Evolutionary conservation across 2,797 vertebrate genomes (phyloP).

Genomic region (Huso huso): DNA sequence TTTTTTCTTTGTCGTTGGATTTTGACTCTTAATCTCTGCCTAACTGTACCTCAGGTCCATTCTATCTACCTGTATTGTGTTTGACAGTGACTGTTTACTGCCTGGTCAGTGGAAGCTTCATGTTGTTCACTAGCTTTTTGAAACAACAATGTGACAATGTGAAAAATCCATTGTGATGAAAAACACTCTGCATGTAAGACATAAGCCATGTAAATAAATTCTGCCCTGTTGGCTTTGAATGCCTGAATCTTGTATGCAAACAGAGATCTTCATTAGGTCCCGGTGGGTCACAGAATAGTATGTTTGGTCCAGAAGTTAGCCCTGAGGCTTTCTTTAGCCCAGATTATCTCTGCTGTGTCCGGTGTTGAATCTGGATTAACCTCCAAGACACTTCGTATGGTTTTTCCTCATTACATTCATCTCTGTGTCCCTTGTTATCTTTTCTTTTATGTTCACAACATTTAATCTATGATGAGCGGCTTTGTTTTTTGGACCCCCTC

Average conservation of each 20-base stretch:
- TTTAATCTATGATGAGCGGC: constrained; percentile 47
- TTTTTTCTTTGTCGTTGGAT: no score
- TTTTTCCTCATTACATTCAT: constrained; percentile 56
- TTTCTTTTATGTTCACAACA: constrained; percentile 44
- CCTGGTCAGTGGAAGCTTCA: no score
- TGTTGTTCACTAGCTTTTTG: no score
- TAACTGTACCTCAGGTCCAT: no score
- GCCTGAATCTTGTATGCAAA: constrained; percentile 55
- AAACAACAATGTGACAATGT: no score
- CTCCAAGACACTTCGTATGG: constrained; percentile 44
- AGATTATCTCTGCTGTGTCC: constrained; percentile 57
- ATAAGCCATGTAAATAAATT: constrained; percentile 45
- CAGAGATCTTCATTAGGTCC: constrained; percentile 45
- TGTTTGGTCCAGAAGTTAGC: constrained; percentile 43
- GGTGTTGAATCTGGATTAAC: constrained; percentile 53
- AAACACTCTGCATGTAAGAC: constrained; percentile 31
- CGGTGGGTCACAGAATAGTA: constrained; percentile 60
- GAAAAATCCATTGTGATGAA: no score
- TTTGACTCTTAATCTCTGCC: no score
- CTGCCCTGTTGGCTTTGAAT: constrained; percentile 46
- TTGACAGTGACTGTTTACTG: no score
- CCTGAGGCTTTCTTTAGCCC: constrained; percentile 30
- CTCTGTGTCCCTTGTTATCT: constrained; percentile 54
- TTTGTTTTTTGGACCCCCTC: constrained; percentile 34
- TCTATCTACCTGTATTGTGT: no score